Evolutionary conservation across 2,113 vertebrate genomes (phyloP), one percentile per base, ranked within the genome.

Genomic region (Ailuropoda melanoleuca): DNA sequence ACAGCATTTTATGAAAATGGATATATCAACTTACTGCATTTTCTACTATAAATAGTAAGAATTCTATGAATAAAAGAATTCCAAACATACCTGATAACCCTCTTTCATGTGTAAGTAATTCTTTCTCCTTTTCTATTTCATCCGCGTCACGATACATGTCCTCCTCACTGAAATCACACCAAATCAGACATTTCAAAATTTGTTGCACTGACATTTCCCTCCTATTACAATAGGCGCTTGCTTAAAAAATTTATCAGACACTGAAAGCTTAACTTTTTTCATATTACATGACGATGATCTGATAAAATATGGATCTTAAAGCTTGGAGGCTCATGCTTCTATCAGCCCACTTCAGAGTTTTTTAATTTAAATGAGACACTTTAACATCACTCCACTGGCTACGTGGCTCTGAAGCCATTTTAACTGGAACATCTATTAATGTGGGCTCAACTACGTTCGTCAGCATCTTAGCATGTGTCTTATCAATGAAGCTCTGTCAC

Each of bases 121-220:
- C 96, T 94, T 98, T 99, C 62, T 99, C 99, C 98, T 99, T 99
- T 97, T 99, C 98, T 98, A 99, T 99, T 98, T 99, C 98, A 97
- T 99, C 98, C 97, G 98, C 99, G 31, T 98, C 98, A 90, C 98
- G 98, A 97, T 99, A 99, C 95, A 99, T 97, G 97, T 99, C 99
- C 97, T 99, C 98, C 96, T 99, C 98, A 0, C 99, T 99, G 97
- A 95, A 99, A 97, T 50, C 97, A 98, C 96, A 98, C 97, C 96
- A 97, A 98, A 98, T 95, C 8, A 98, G 97, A 97, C 94, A 98
- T 97, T 98, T 98, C 95, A 98, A 97, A 75, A 95, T 37, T 7
- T 81, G 75, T 93, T 70, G 48, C 80, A 83, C 80, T 74, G 66
- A 84, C 53, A 92, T 64, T 74, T 60, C 89, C 78, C 46, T 24